Conservation (phyloP, 2,888 invertebrate species). For the Epiblema foenella region DNA sequence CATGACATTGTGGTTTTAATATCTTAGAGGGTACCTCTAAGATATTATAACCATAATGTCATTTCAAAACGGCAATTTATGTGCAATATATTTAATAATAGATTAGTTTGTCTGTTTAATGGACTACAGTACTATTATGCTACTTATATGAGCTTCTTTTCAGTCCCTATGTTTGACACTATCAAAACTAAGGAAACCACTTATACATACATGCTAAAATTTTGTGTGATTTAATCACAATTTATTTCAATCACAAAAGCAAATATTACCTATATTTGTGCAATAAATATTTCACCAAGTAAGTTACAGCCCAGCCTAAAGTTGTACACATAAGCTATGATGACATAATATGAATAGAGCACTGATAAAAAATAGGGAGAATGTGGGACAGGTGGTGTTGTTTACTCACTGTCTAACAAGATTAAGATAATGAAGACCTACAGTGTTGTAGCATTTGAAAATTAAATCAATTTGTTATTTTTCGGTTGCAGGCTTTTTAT, state of each 20-base stretch:
- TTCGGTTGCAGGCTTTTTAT: background rate
- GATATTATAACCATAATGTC: too few species aligned
- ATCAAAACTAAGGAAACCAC: background rate
- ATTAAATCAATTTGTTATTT: background rate
- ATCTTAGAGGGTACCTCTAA: too few species aligned
- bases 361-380: conserved; percentile 11
- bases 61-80: too few species aligned
- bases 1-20: too few species aligned
- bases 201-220: too few species aligned
- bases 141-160: background rate
- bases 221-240: too few species aligned
- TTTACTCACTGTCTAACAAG: conserved; percentile 32
- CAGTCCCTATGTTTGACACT: background rate
- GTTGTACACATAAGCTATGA: background rate
- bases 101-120: too few species aligned
- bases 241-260: too few species aligned
- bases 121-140: background rate
- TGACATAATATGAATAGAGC: conserved; percentile 7
- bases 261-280: too few species aligned
- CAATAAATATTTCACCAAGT: background rate
- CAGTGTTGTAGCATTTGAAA: background rate
- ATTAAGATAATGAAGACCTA: conserved; percentile 39
- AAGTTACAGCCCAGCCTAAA: background rate
- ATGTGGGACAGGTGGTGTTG: conserved; percentile 14
- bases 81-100: too few species aligned